phyloP scores from a whole-genome alignment of 53 echinoderm and acorn worm genomes.

The Luidia sarsii region DNA sequence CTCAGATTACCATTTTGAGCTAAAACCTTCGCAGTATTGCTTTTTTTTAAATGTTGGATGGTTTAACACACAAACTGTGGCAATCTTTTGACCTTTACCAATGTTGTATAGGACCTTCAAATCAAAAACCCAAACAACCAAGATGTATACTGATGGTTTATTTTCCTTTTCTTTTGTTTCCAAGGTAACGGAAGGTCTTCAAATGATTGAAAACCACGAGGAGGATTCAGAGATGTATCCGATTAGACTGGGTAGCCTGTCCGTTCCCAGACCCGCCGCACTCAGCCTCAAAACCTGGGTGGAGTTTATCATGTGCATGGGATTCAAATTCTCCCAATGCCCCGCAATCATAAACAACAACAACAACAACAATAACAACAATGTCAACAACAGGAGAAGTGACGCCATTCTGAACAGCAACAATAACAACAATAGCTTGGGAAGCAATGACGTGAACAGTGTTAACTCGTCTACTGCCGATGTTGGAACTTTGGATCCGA shows the following conservation, averaged over 20 bases:
- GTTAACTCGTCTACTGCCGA: too few relatives aligned
- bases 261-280: constrained; percentile 33
- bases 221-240: constrained; percentile 35
- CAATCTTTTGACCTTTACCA: too few relatives aligned
- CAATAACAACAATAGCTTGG: constrained; percentile 2
- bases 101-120: too few relatives aligned
- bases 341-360: background rate
- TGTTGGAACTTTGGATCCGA: background rate
- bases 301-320: constrained; percentile 54
- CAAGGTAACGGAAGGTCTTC: constrained; percentile 50
- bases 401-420: background rate
- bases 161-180: background rate
- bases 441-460: background rate
- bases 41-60: too few relatives aligned
- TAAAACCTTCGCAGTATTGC: too few relatives aligned
- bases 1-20: too few relatives aligned
- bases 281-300: constrained; percentile 54
- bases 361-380: constrained; percentile 49
- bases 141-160: too few relatives aligned
- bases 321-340: constrained; percentile 46
- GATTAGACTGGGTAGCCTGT: constrained; percentile 13
- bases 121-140: too few relatives aligned
- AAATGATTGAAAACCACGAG: constrained; percentile 18
- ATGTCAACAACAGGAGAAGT: constrained; percentile 21
- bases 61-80: too few relatives aligned